Conservation (phyloP, 2,113 vertebrate genomes). For the Hippotragus niger region DNA sequence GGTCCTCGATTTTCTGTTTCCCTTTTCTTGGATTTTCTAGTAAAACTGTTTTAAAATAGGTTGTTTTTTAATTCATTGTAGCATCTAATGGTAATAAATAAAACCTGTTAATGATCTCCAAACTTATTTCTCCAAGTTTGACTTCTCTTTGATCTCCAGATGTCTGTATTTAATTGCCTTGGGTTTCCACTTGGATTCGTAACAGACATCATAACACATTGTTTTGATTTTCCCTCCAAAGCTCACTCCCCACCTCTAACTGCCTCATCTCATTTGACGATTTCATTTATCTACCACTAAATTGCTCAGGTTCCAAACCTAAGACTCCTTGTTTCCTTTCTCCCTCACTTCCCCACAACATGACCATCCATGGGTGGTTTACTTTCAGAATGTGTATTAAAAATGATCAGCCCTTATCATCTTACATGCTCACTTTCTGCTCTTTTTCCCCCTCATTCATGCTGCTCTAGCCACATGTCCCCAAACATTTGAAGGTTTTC, state of each 20-base stretch:
- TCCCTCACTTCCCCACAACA: not conserved
- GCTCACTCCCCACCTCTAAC: not conserved
- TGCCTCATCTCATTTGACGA: not conserved
- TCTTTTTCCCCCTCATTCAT: not conserved
- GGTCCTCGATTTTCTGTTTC: not conserved
- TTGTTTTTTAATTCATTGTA: not conserved
- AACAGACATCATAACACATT: not conserved
- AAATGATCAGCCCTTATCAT: not conserved
- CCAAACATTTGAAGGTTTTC: not conserved
- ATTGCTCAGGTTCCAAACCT: not conserved
- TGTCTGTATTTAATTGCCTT: not conserved
- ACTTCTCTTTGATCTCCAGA: not conserved
- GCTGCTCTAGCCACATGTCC: not conserved
- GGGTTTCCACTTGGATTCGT: not conserved
- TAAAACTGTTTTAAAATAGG: not conserved
- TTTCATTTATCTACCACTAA: not conserved
- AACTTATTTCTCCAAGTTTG: not conserved
- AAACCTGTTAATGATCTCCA: not conserved
- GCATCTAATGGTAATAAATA: conserved; percentile 2
- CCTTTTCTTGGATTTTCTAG: not conserved
- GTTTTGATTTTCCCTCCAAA: not conserved
- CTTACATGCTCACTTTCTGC: not conserved
- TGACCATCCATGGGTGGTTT: not conserved
- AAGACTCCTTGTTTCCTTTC: not conserved
- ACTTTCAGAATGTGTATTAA: not conserved